Percentiles rank a stretch among this genome's conserved stretches.
phyloP scores from a whole-genome alignment of 2,888 invertebrate species.

The Arrhopalites spinosus region DNA sequence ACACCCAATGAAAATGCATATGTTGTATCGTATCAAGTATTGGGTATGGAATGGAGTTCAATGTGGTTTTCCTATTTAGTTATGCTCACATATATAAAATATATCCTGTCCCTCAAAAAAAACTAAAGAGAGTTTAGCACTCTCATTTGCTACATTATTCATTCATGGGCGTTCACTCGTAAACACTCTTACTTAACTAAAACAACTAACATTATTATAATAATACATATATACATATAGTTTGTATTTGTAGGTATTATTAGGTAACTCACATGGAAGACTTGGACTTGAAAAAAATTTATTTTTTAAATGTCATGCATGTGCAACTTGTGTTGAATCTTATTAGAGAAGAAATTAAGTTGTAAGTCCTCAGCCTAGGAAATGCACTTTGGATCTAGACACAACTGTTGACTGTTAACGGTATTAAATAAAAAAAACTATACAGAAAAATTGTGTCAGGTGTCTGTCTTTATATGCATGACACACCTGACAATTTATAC shows the following conservation, averaged over 20 bases:
- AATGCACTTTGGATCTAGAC: neutral
- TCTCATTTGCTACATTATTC: constrained; percentile 8
- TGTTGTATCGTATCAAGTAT: neutral
- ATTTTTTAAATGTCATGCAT: constrained; percentile 14
- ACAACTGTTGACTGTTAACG: neutral
- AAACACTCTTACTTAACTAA: constrained; percentile 1
- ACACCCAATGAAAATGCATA: neutral
- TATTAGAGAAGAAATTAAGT: neutral
- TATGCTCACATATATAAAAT: too few relatives aligned
- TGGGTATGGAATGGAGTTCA: too few relatives aligned
- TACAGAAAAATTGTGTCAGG: neutral
- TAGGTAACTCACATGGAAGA: neutral
- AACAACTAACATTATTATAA: neutral
- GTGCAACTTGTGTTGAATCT: neutral
- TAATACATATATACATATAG: neutral
- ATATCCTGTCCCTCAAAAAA: neutral
- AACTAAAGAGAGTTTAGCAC: neutral
- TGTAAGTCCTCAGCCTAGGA: neutral
- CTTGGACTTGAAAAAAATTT: neutral
- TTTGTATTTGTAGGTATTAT: neutral
- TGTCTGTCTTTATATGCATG: too few relatives aligned
- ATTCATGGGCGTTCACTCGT: constrained; percentile 19
- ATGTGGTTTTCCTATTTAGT: too few relatives aligned
- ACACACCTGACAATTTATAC: too few relatives aligned
- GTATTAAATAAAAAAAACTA: too few relatives aligned